These are phyloP conservation scores for Melanotaenia nigrans DNA, from an alignment of 2,797 vertebrate species.

Conservation along the genomic window DNA sequence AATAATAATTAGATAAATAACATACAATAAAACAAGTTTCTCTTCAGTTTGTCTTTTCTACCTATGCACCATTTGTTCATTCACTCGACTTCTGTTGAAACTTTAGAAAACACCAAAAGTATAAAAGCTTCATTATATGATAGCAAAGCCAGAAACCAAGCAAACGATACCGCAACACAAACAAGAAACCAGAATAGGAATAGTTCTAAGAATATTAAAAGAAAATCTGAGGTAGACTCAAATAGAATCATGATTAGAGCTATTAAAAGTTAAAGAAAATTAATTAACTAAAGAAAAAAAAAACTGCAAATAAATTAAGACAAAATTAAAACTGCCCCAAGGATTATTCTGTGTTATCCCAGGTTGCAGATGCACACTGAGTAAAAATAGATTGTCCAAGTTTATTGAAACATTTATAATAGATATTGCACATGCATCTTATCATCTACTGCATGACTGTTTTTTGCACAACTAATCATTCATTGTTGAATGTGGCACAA, in stretches of 20 bases:
- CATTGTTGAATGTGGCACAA: no score
- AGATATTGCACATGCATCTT: no score
- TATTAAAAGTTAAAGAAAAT: not conserved
- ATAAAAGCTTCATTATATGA: not conserved
- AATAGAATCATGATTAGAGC: not conserved
- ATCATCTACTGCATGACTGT: no score
- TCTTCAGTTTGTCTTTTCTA: not conserved
- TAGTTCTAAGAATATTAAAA: not conserved
- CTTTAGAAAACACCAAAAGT: not conserved
- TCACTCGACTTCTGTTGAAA: not conserved
- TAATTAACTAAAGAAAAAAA: not conserved
- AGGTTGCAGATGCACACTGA: conserved; percentile 1
- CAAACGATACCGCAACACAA: not conserved
- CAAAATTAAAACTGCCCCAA: not conserved
- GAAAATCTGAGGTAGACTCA: not conserved
- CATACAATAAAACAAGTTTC: no score
- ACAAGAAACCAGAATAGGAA: not conserved
- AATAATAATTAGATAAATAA: no score
- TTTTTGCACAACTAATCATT: no score
- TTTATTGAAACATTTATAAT: not conserved
- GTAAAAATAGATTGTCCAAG: not conserved
- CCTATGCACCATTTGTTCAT: not conserved
- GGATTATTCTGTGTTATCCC: not conserved
- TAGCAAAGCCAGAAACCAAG: not conserved
- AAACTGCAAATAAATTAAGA: not conserved